phyloP scores from a whole-genome alignment of 2,888 invertebrate species.

The Leptogaster cylindrica region DNA sequence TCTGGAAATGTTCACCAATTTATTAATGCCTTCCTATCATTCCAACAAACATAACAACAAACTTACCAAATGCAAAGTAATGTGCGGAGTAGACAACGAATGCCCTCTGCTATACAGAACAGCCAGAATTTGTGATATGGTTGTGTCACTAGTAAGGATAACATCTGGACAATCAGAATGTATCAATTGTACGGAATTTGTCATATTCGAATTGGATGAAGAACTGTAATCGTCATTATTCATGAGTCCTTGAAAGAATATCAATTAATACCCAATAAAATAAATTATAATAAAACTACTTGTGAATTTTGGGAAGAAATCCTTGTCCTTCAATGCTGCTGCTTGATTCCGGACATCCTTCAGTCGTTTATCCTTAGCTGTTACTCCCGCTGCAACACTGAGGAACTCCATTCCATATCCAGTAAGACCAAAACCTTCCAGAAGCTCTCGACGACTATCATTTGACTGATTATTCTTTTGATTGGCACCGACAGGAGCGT shows the following conservation, averaged over 20 bases:
- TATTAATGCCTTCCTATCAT: not conserved
- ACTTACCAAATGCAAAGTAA: constrained; percentile 57
- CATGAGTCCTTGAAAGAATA: constrained; percentile 52
- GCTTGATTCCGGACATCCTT: constrained; percentile 79
- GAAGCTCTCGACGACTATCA: constrained; percentile 57
- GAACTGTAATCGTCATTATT: constrained; percentile 56
- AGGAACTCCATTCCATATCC: constrained; percentile 63
- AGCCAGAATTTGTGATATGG: constrained; percentile 67
- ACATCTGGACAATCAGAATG: constrained; percentile 62
- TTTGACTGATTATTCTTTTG: constrained; percentile 40
- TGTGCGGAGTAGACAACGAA: constrained; percentile 64
- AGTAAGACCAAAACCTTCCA: constrained; percentile 62
- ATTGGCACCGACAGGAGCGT: constrained; percentile 48
- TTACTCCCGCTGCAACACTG: constrained; percentile 84
- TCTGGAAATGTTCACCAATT: constrained; percentile 37
- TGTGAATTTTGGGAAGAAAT: constrained; percentile 54
- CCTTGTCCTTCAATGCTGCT: constrained; percentile 56
- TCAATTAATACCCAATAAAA: not conserved
- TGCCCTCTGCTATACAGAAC: constrained; percentile 64
- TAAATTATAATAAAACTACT: constrained; percentile 49
- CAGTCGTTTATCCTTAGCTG: constrained; percentile 86
- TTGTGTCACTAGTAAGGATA: constrained; percentile 65
- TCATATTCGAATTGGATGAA: constrained; percentile 52
- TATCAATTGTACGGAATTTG: constrained; percentile 61
- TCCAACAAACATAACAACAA: too few relatives aligned